Base-by-base conservation (phyloP, 1,140 invertebrate genomes). In the Lepidurus apus region DNA sequence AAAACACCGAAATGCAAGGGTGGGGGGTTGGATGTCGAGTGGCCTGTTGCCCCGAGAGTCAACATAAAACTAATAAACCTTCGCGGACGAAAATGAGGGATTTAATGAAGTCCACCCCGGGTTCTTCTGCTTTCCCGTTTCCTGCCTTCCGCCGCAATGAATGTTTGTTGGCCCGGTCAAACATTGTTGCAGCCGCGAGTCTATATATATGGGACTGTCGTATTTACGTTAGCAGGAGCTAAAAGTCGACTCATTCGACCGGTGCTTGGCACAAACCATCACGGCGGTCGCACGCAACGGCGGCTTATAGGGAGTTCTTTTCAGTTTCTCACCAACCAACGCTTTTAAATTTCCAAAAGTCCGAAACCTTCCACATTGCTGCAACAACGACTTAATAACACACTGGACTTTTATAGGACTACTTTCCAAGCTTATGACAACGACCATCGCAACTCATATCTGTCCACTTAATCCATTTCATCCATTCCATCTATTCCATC, bases 1-100 rank as follows among this genome's bases (percentile, higher is more conserved):
- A 65, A 65, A 65, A 34, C 2, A 34, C 34, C 2, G 34, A 34
- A 34, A 34, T 3, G 34, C 34, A 34, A 34, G 34, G 34, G 4
- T 34, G 34, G 34, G 34, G 3, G 53, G 53, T 13, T n/a, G 21
- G 21, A n/a, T 21, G 53, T 65, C 53, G 13, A 65, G 53, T n/a
- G 53, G 53, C 53, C 53, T 65, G 53, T 65, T 65, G 53, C 53
- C 53, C 21, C 34, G 34, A 34, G n/a, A 65, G 53, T 65, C 53
- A 65, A 65, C 53, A 65, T 65, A 65, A 65, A 65, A 65, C 53
- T 65, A 65, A 65, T 65, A 65, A 65, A 65, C 53, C 53, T 65
- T 34, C 53, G 17, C 21, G 53, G n/a, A 65, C 53, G 53, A 13
- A 65, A 34, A 34, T 34, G 34, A 65, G 53, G 53, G 53, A 11